Conservation (phyloP, 2,113 vertebrate genomes). For the Callithrix jacchus region DNA sequence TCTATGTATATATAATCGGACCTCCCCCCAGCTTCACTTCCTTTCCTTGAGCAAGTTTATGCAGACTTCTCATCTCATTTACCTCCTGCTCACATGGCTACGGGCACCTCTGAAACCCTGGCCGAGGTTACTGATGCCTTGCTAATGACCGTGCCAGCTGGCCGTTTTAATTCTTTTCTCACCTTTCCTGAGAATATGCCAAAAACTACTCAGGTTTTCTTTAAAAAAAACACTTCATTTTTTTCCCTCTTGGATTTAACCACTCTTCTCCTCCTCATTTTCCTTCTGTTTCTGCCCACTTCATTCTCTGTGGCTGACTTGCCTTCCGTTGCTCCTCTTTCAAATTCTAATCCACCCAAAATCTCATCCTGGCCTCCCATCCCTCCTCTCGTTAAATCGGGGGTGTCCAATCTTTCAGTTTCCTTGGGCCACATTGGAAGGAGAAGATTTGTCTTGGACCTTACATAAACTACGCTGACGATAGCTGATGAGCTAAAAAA, state of each 20-base stretch:
- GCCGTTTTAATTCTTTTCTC: background rate
- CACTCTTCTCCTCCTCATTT: background rate
- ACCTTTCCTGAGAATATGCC: background rate
- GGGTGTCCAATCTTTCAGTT: no score
- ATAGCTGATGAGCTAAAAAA: no score
- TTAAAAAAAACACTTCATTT: background rate
- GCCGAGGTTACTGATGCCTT: background rate
- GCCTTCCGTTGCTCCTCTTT: background rate
- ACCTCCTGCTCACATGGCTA: background rate
- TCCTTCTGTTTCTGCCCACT: background rate
- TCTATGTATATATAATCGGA: background rate
- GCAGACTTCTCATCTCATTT: background rate
- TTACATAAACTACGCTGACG: no score
- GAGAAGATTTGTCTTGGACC: no score
- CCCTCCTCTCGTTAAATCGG: background rate
- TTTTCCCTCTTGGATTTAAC: background rate
- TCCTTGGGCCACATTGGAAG: no score
- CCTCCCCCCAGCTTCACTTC: background rate
- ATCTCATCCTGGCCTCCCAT: background rate
- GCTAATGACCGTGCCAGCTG: no score
- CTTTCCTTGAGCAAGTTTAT: background rate
- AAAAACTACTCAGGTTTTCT: background rate
- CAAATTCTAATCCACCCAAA: background rate
- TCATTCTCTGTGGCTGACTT: background rate
- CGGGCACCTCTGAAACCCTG: accelerated